Evolutionary conservation across 2,797 vertebrate species (phyloP).

Genomic region (Epinephelus coioides): DNA sequence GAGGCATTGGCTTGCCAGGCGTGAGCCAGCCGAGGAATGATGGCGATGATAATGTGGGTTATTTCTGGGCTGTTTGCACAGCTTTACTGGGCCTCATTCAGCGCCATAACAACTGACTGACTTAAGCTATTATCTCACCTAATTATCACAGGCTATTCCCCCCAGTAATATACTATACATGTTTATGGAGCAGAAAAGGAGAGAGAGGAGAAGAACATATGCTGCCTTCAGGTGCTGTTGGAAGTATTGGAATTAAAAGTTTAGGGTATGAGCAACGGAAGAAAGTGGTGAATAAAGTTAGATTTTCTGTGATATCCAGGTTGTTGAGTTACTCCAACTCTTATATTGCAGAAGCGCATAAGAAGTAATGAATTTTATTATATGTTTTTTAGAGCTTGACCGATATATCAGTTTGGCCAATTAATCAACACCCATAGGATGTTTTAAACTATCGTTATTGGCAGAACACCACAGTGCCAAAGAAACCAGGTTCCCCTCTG

Average conservation of each 20-base stretch:
- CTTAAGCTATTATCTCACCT: conserved; percentile 74
- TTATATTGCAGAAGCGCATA: background rate
- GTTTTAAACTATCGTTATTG: too few species aligned
- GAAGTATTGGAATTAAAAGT: conserved; percentile 12
- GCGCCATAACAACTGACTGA: conserved; percentile 72
- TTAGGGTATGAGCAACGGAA: conserved; percentile 20
- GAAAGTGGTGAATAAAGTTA: conserved; percentile 22
- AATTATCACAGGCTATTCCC: conserved; percentile 80
- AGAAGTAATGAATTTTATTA: background rate
- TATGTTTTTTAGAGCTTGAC: too few species aligned
- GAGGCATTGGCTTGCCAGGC: conserved; percentile 71
- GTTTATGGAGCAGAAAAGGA: conserved; percentile 66
- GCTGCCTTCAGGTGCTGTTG: conserved; percentile 39
- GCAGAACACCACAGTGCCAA: too few species aligned
- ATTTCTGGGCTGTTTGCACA: conserved; percentile 83
- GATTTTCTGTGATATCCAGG: background rate
- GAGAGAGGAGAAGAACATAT: conserved; percentile 15
- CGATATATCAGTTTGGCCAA: too few species aligned
- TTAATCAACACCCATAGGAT: too few species aligned
- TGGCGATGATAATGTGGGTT: conserved; percentile 75
- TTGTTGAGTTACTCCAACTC: background rate
- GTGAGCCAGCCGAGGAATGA: conserved; percentile 72
- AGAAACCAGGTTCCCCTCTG: too few species aligned
- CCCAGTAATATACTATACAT: conserved; percentile 64
- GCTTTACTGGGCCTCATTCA: conserved; percentile 73